Evolutionary conservation across 2,113 vertebrate genomes (phyloP), one percentile per base, ranked within the genome.

Genomic region (Albula goreensis): DNA sequence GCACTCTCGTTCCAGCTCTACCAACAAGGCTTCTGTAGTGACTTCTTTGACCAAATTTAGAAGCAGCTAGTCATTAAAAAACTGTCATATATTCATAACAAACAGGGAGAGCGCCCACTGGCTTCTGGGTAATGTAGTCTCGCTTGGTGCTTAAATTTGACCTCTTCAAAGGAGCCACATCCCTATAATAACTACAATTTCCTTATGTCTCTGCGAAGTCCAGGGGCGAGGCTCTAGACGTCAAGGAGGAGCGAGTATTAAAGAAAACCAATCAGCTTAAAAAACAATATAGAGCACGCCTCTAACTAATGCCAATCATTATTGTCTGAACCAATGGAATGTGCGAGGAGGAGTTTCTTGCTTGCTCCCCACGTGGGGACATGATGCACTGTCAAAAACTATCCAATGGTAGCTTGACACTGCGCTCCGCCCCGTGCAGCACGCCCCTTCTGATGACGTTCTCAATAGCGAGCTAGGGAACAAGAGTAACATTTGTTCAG

Each of bases 41-140:
- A 95, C 94, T 96, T 94, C 95, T 96, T 95, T 95, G 95, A 94
- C 95, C 96, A 96, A 96, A 96, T 96, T 95, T 96, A 96, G 96
- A 95, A 94, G 93, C 91, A 81, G 91, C 94, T 90, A 89, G 91
- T 96, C 93, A 96, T 96, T 96, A 96, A 95, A 95, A 96, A 96
- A 94, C 96, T 96, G 93, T 96, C 96, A 96, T 95, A 96, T 96
- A 96, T 96, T 96, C 95, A 96, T 91, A 87, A 87, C 83, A 12
- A 86, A 87, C 91, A 90, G 84, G 86, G 52, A 80, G 66, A 81
- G 80, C 19, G 19, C 79, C 89, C 90, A 81, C 50, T 2, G 48
- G 93, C 87, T 88, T 85, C 89, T 91, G 96, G 96, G 92, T 95
- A 52, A 10, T 92, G 94, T 90, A 96, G 96, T 96, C 82, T 85